phyloP scores from a whole-genome alignment of 2,888 invertebrate species.

The Caenorhabditis afra region DNA sequence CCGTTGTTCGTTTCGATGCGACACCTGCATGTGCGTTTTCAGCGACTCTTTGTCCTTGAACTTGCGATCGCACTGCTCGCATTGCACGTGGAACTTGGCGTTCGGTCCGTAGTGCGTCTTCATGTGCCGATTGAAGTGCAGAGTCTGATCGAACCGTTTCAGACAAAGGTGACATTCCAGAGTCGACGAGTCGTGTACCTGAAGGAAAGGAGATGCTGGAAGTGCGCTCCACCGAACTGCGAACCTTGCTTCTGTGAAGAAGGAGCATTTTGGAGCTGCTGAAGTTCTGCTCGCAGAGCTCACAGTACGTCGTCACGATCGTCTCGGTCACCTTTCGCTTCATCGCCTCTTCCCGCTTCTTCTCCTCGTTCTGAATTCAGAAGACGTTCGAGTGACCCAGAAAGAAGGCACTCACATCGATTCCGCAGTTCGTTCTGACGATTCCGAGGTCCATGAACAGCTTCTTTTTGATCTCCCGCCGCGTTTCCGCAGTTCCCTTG shows the following conservation, averaged over 20 bases:
- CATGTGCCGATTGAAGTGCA: constrained; percentile 54
- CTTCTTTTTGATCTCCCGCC: constrained; percentile 55
- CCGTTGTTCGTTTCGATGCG: constrained; percentile 6
- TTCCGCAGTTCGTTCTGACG: constrained; percentile 49
- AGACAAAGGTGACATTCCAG: constrained; percentile 54
- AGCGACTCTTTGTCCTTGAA: constrained; percentile 59
- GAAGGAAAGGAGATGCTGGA: background rate
- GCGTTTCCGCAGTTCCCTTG: constrained; percentile 13
- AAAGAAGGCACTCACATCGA: constrained; percentile 43
- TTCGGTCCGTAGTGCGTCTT: constrained; percentile 59
- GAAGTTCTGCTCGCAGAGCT: constrained; percentile 54
- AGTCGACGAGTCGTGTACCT: constrained; percentile 42
- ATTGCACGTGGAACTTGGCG: constrained; percentile 47
- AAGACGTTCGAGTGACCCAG: background rate
- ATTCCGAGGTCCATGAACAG: constrained; percentile 59
- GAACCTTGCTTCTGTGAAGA: constrained; percentile 47
- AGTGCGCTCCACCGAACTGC: background rate
- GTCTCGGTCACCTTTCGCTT: constrained; percentile 54
- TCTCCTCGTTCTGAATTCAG: constrained; percentile 36
- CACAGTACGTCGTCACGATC: constrained; percentile 56
- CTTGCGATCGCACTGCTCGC: constrained; percentile 57
- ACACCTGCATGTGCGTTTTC: constrained; percentile 55
- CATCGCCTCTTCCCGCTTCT: constrained; percentile 53
- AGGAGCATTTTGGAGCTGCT: constrained; percentile 56
- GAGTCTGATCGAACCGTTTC: constrained; percentile 47